Percentiles rank a stretch among this genome's conserved stretches.
Conservation (phyloP, 2,113 vertebrate species). For the Hemiprocne comata region DNA sequence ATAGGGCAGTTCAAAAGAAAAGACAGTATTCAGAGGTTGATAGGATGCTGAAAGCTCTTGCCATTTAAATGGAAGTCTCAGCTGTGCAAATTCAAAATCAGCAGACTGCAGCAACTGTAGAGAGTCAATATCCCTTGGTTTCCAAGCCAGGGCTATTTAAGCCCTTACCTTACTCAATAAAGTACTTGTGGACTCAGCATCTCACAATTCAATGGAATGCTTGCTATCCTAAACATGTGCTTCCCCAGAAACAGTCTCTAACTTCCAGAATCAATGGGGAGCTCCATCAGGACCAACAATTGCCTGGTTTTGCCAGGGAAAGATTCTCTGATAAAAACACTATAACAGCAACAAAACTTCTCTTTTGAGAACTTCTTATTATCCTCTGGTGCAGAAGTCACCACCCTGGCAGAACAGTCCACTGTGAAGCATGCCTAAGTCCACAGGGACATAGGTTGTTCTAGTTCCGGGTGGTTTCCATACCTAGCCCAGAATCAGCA, state of each 20-base stretch:
- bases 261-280: neutral
- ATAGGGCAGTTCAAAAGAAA: neutral
- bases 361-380: neutral
- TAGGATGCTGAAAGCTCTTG: neutral
- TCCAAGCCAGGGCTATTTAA: neutral
- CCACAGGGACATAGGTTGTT: neutral
- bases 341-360: neutral
- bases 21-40: neutral
- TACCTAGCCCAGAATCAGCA: neutral
- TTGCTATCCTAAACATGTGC: neutral
- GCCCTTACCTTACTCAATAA: neutral
- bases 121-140: neutral
- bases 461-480: neutral
- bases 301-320: neutral
- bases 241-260: neutral
- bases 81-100: neutral
- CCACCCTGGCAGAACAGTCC: neutral
- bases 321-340: neutral
- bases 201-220: neutral
- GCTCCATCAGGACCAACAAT: neutral
- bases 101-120: neutral
- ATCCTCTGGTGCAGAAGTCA: neutral
- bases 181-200: neutral
- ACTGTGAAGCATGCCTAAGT: rapidly evolving
- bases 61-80: neutral